Conservation (phyloP, 2,888 invertebrate species). For the Gerosis bhagava region DNA sequence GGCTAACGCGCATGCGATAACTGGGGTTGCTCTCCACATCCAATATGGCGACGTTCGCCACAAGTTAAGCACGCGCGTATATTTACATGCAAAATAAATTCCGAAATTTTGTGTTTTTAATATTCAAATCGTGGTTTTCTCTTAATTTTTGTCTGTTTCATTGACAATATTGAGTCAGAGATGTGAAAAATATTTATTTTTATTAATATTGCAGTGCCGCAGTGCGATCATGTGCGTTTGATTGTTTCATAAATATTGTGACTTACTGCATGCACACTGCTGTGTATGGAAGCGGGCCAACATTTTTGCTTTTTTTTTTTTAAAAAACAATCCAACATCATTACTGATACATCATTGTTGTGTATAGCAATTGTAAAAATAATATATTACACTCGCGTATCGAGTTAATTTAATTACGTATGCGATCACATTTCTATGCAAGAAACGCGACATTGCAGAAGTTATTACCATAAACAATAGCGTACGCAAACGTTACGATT, state of each 20-base stretch:
- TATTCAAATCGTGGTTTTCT: conserved; percentile 13
- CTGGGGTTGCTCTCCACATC: conserved; percentile 58
- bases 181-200: conserved; percentile 14
- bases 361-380: too few species aligned
- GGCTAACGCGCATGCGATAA: conserved; percentile 67
- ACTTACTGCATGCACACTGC: conserved; percentile 18
- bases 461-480: conserved; percentile 20
- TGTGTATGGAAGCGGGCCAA: conserved; percentile 35
- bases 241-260: conserved; percentile 24
- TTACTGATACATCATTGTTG: too few species aligned
- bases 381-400: too few species aligned
- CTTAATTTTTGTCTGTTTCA: conserved; percentile 20
- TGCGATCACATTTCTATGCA: conserved; percentile 15
- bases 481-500: conserved; percentile 13
- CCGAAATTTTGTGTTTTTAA: conserved; percentile 26
- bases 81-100: conserved; percentile 47
- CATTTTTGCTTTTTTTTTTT: too few species aligned
- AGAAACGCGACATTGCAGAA: conserved; percentile 18
- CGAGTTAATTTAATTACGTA: conserved; percentile 21
- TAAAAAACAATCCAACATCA: too few species aligned
- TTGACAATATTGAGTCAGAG: conserved; percentile 24
- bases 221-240: conserved; percentile 59
- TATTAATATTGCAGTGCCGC: conserved; percentile 45
- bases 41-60: conserved; percentile 78
- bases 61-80: conserved; percentile 68